Evolutionary conservation across 2,797 vertebrate genomes (phyloP), one percentile per base, ranked within the genome.

Genomic region (Gallinago solitaria): DNA sequence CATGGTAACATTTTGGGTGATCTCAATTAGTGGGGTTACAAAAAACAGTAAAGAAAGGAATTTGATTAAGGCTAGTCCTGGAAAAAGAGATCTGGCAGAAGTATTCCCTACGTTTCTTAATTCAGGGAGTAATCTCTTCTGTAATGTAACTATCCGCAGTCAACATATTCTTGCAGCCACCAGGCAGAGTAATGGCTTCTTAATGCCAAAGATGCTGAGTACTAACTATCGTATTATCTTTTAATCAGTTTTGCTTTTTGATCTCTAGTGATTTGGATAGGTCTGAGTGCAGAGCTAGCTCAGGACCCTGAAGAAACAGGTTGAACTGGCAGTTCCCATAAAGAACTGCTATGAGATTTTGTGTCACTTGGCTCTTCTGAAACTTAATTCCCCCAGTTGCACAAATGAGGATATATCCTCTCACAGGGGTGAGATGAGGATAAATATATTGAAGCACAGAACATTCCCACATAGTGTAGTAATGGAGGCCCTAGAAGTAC

Each of bases 31-130:
- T 71, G 94, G 93, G 93, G 92, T 98, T 97, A 97, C 97, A 98
- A 98, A 98, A 99, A 99, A 98, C 98, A 98, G 98, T 98, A 97
- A 97, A 97, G 98, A 97, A 98, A 98, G 75, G 95, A 98, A 98
- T 98, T 91, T 96, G 98, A 98, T 98, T 98, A 98, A 90, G 81
- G 83, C 95, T 94, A 95, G 89, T 76, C 89, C 90, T 95, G 80
- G 67, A 96, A 94, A 91, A 96, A 96, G 94, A 93, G 97, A 95
- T 90, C 63, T 96, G 92, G 57, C 79, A 97, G 75, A 70, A 94
- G 48, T 83, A 84, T 89, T 90, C 81, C n/a, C 64, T 71, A 59
- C 57, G 33, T 59, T 83, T 96, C 89, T 94, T 93, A 94, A 97
- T 91, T 93, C 93, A 60, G 32, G 70, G 70, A 90, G 32, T 75